Conservation (phyloP, 2,888 invertebrate species). For the Oscheius sp. region DNA sequence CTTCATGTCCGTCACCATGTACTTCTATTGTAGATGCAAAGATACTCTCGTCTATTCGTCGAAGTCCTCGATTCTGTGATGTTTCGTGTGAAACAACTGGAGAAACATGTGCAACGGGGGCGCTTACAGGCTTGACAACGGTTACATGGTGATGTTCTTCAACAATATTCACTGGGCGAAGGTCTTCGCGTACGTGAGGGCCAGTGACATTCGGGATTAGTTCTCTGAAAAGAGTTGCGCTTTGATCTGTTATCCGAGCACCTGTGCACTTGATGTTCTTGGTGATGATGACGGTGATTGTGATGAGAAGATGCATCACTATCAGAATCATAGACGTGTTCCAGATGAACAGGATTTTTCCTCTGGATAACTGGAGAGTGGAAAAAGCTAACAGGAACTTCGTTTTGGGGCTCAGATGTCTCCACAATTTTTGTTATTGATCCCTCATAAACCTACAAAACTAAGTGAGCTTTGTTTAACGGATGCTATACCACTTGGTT, state of each 20-base stretch:
- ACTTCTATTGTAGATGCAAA: conserved; percentile 1
- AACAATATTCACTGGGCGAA: conserved; percentile 21
- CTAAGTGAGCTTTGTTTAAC: neutral
- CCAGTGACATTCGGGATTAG: conserved; percentile 31
- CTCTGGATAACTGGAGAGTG: conserved; percentile 14
- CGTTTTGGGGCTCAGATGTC: neutral
- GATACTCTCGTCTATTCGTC: conserved; percentile 3
- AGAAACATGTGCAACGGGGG: conserved; percentile 32
- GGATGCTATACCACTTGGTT: neutral
- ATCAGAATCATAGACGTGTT: neutral
- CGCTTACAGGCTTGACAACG: neutral
- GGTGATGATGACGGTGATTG: conserved; percentile 22
- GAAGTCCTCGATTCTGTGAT: too few relatives aligned
- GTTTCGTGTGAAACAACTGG: conserved; percentile 30
- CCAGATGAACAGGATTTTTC: neutral
- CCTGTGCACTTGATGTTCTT: conserved; percentile 6
- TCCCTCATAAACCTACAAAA: too few relatives aligned
- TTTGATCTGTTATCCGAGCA: neutral
- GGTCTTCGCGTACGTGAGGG: conserved; percentile 31
- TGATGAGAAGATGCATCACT: neutral
- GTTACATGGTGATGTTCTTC: conserved; percentile 7
- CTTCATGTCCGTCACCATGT: neutral
- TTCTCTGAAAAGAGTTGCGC: conserved; percentile 1
- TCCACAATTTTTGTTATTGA: neutral
- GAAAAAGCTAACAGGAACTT: conserved; percentile 24